Percentiles rank a stretch among this genome's conserved stretches.
Conservation (phyloP, 2,797 vertebrate species). For the Bucorvus abyssinicus region DNA sequence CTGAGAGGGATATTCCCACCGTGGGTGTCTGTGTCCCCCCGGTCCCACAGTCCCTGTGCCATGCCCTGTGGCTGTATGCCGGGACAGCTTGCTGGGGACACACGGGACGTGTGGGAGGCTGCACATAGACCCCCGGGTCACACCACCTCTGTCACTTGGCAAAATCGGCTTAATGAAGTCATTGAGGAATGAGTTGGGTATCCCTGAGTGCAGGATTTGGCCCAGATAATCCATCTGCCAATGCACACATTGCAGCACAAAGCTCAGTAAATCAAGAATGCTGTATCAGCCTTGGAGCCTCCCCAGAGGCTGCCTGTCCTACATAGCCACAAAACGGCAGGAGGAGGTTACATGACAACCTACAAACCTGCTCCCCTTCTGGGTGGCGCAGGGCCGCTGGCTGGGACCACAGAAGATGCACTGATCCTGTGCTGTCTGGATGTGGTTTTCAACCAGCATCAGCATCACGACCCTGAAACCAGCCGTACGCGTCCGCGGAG, state of each 20-base stretch:
- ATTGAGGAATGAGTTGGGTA: background rate
- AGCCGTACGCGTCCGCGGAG: fast-evolving
- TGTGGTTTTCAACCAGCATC: fast-evolving
- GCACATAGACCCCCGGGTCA: fast-evolving
- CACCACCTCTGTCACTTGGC: background rate
- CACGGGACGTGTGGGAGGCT: background rate
- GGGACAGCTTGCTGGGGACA: background rate
- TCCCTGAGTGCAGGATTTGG: background rate
- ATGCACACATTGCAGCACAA: background rate
- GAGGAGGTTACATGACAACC: background rate
- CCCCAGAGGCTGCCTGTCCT: conserved; percentile 5
- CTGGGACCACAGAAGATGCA: background rate
- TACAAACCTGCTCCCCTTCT: background rate
- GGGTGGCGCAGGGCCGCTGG: fast-evolving
- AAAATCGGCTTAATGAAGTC: background rate
- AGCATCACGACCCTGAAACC: fast-evolving
- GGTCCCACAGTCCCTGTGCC: fast-evolving
- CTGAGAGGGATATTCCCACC: fast-evolving
- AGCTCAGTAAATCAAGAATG: background rate
- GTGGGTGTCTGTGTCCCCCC: background rate
- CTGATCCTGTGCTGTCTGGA: fast-evolving
- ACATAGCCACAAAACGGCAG: background rate
- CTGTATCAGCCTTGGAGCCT: background rate
- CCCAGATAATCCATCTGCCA: conserved; percentile 27
- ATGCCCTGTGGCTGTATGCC: background rate